Base-by-base conservation (phyloP, 1,140 invertebrate species). In the Drosophila yakuba region DNA sequence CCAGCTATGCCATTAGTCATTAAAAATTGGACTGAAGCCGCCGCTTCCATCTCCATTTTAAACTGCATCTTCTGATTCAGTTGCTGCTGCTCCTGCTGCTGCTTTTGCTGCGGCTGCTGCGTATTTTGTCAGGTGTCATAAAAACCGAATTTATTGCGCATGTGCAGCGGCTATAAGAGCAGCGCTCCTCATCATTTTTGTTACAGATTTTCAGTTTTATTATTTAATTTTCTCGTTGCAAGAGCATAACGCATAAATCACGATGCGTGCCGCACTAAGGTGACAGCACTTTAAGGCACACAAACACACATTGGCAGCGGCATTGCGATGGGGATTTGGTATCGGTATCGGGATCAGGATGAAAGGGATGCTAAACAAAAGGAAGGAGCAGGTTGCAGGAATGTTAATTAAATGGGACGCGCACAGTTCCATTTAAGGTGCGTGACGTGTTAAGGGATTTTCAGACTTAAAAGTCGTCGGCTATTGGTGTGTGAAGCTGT, bases 91-190 rank as follows among this genome's bases (percentile, higher is more conserved):
- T 61, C 52, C 68, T 25, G 60, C 68, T 39, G 56, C 12, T 20
- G 44, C 35, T 2, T 10, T 10, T 28, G 38, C 32, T 43, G 45
- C 39, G 14, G 67, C 72, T 83, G 80, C 83, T 88, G 85, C 80
- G 82, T 91, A 91, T 91, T 91, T 91, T 91, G 90, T 91, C 90
- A 91, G 90, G 90, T 91, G 90, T 90, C 90, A 91, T 91, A 91
- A 91, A 91, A 90, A 79, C 62, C 76, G 72, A 91, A 91, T 91
- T 91, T 91, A 91, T 91, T 86, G 85, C 90, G 81, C 90, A 91
- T 91, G 90, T 88, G 82, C 90, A 82, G 69, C 83, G 71, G 62
- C 79, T 61, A 73, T 75, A 66, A 63, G 61, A 47, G 72, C 36
- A 76, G 74, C 72, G 35, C 39, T 66, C 71, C 36, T 50, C 58